Evolutionary conservation across 2,797 vertebrate genomes (phyloP).

Genomic region (Coilia nasus): DNA sequence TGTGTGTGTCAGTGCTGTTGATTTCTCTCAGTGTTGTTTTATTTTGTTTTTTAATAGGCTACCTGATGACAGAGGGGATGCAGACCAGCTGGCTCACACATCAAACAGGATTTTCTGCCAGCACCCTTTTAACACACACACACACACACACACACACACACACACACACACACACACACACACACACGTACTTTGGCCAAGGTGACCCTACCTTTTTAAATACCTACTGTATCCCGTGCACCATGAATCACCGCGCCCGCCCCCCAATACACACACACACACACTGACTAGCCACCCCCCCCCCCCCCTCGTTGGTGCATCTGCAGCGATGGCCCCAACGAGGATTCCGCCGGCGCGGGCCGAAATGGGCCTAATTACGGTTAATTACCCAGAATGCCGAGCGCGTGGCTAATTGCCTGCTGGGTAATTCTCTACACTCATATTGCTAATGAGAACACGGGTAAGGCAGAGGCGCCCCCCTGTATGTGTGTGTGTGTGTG

Average conservation of each 20-base stretch:
- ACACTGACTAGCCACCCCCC: neutral
- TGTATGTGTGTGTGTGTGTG: slow-evolving; percentile 3
- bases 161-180: neutral
- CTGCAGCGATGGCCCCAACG: slow-evolving; percentile 16
- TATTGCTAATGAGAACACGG: slow-evolving; percentile 47
- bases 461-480: slow-evolving; percentile 9
- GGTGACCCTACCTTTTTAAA: slow-evolving; percentile 54
- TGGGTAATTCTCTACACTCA: slow-evolving; percentile 52
- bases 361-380: slow-evolving; percentile 51
- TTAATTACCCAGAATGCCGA: slow-evolving; percentile 46
- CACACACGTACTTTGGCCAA: slow-evolving; percentile 40
- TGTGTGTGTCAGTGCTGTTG: neutral
- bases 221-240: too few species aligned
- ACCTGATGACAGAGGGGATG: slow-evolving; percentile 19
- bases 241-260: neutral
- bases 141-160: neutral
- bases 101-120: slow-evolving; percentile 30
- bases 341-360: slow-evolving; percentile 46
- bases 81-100: slow-evolving; percentile 33
- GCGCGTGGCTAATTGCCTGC: slow-evolving; percentile 49
- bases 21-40: neutral
- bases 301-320: slow-evolving; percentile 3
- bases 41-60: neutral
- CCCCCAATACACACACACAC: neutral
- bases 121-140: neutral